phyloP scores from a whole-genome alignment of 2,888 invertebrate genomes.

The Brachylomia viminalis region DNA sequence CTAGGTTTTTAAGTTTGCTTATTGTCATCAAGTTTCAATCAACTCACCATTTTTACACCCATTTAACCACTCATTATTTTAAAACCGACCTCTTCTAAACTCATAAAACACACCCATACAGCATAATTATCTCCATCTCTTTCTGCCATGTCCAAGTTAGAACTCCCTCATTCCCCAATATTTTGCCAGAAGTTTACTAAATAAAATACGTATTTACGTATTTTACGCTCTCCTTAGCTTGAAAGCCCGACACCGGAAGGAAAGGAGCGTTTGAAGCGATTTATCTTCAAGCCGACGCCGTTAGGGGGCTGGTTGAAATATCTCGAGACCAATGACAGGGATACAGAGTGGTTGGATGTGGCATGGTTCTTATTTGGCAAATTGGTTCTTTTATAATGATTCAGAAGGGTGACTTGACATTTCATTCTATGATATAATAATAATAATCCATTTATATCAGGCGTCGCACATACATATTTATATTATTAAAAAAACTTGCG shows the following conservation, averaged over 20 bases:
- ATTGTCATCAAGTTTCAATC: background rate
- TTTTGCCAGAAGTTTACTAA: conserved; percentile 69
- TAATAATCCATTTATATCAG: too few relatives aligned
- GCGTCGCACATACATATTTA: too few relatives aligned
- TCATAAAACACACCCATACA: conserved; percentile 21
- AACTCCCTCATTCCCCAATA: conserved; percentile 38
- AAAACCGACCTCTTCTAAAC: background rate
- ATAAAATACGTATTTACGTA: conserved; percentile 80
- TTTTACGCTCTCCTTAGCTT: conserved; percentile 78
- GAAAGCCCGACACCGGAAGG: conserved; percentile 76
- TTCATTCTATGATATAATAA: too few relatives aligned
- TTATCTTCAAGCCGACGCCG: conserved; percentile 79
- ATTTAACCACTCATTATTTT: background rate
- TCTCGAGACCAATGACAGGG: conserved; percentile 57
- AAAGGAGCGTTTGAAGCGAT: conserved; percentile 76
- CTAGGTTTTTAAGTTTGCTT: background rate
- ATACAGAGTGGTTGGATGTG: conserved; percentile 43
- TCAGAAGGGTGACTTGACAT: too few relatives aligned
- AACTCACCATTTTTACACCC: background rate
- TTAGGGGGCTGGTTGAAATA: conserved; percentile 69
- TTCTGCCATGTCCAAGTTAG: conserved; percentile 27
- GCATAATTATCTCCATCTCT: conserved; percentile 27
- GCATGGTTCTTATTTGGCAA: background rate
- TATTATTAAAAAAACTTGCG: too few relatives aligned
- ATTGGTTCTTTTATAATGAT: background rate